Evolutionary conservation across 2,797 vertebrate species (phyloP), one percentile per base, ranked within the genome.

Genomic region (Acrossocheilus wenchowensis): DNA sequence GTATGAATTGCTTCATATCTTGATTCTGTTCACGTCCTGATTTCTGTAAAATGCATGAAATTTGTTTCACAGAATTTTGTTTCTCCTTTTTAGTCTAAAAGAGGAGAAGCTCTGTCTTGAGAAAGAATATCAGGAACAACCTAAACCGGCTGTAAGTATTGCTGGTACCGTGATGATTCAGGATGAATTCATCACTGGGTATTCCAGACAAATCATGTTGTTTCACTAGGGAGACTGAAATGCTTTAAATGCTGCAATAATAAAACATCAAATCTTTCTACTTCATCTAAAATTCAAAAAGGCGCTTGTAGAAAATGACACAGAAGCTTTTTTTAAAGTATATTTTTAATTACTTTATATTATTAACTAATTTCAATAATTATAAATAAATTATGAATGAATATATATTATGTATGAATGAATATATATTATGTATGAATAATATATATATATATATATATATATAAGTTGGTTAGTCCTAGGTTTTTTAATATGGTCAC

Each of bases 91-190:
- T 48, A 99, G 98, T 89, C 95, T 99, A 91, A 69, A 74, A 86
- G 97, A 98, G 91, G 97, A 98, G 93, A 98, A 96, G 94, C 91
- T 4, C 6, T 92, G 94, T 90, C 91, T 98, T 90, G 90, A 96
- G 90, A 94, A 93, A 78, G 96, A 98, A 91, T 95, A 91, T 52
- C 93, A 95, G 91, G 94, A 90, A 91, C 94, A 96, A 87, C 91
- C 93, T 17, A 96, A 96, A 91, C 92, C 93, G 91, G 92, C 90
- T 66, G 97, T 98, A 94, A 97, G 96, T 96, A 93, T 82, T 88
- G 72, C 82, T 54, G 62, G 82, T 84, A 69, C 21, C 1, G 11
- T 26, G 57, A 73, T 15, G n/a, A n/a, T 34, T 54, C n/a, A 14
- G 0, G 23, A 43, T 78, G 9, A 30, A 54, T 21, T 23, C 48